phyloP scores from a whole-genome alignment of 2,797 vertebrate species.

The Antennarius maculatus region DNA sequence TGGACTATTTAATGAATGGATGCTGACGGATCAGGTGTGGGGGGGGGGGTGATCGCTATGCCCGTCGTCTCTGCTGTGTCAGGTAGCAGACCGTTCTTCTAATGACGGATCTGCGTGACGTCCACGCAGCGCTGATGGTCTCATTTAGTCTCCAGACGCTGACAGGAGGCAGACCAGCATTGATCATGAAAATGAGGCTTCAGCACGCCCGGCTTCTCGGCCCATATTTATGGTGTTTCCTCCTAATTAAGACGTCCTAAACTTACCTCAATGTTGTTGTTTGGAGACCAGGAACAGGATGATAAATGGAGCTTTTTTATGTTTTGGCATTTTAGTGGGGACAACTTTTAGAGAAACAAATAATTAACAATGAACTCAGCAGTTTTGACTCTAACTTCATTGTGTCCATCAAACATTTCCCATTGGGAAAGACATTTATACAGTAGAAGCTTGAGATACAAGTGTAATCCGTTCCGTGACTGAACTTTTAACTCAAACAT shows the following conservation, averaged over 20 bases:
- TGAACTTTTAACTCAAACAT: too few species aligned
- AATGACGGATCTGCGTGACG: conserved; percentile 23
- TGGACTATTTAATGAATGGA: conserved; percentile 7
- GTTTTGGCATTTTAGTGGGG: not conserved
- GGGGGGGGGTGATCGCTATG: conserved; percentile 4
- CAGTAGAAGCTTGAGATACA: too few species aligned
- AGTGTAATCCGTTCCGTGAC: too few species aligned
- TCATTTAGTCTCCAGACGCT: not conserved
- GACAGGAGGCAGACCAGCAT: not conserved
- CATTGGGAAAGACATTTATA: too few species aligned
- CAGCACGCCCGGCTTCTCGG: not conserved
- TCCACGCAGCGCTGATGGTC: not conserved
- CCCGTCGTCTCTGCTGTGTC: not conserved
- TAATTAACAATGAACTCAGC: too few species aligned
- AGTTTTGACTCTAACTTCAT: too few species aligned
- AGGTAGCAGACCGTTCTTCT: conserved; percentile 15
- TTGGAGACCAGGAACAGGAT: not conserved
- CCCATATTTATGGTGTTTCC: not conserved
- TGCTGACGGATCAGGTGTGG: conserved; percentile 27
- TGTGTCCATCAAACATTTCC: too few species aligned
- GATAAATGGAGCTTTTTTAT: not conserved
- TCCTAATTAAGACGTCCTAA: not conserved
- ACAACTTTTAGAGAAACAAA: not conserved
- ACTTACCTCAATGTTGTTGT: not conserved
- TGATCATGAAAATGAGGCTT: conserved; percentile 2